Percentiles rank a stretch among this genome's conserved stretches.
Conservation (phyloP, 2,797 vertebrate species). For the Triplophysa yarkandensis region DNA sequence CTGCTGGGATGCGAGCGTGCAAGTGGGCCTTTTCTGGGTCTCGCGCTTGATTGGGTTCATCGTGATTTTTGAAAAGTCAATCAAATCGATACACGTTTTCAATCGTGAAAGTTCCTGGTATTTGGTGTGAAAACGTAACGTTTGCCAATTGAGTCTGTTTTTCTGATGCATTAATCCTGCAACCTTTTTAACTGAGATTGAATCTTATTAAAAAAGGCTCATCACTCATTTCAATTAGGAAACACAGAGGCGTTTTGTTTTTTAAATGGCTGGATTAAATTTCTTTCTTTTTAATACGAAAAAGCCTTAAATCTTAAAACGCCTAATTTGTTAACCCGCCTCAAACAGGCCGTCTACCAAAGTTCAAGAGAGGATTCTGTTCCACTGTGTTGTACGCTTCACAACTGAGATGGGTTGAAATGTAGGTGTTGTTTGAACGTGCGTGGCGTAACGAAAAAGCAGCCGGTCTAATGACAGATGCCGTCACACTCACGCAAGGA, state of each 20-base stretch:
- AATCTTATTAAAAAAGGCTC: conserved; percentile 61
- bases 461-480: conserved; percentile 58
- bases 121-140: conserved; percentile 18
- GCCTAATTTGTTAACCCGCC: conserved; percentile 65
- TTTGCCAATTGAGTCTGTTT: conserved; percentile 22
- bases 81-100: conserved; percentile 39
- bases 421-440: conserved; percentile 49
- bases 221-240: conserved; percentile 59
- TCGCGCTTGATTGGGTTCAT: conserved; percentile 57
- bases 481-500: conserved; percentile 52
- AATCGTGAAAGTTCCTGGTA: conserved; percentile 23
- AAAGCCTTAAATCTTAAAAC: conserved; percentile 56
- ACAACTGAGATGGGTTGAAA: conserved; percentile 26
- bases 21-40: conserved; percentile 44
- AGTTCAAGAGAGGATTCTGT: conserved; percentile 62
- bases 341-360: conserved; percentile 52
- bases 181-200: conserved; percentile 53
- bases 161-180: conserved; percentile 39
- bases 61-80: conserved; percentile 48
- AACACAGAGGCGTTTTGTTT: conserved; percentile 47
- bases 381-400: background rate
- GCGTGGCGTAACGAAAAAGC: conserved; percentile 61
- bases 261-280: conserved; percentile 53
- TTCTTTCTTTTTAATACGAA: conserved; percentile 65
- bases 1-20: conserved; percentile 30